A percentile compares a stretch with the other conserved stretches of the same genome.
These are phyloP conservation scores for Lepus europaeus DNA, from an alignment of 2,113 vertebrate genomes.

Conservation along the genomic window DNA sequence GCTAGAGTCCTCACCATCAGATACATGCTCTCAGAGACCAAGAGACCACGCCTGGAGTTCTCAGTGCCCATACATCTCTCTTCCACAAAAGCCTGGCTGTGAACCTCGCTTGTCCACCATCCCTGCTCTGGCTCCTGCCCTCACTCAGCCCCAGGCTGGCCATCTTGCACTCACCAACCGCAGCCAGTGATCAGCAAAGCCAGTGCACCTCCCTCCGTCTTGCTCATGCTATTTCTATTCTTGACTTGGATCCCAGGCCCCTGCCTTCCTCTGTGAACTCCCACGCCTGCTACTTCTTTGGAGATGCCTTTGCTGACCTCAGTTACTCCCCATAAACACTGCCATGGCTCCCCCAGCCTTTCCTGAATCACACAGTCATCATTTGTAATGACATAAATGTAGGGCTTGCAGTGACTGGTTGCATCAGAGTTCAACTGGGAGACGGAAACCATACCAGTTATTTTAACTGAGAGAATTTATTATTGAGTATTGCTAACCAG, in stretches of 20 bases:
- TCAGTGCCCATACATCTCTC: neutral
- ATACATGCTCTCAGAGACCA: accelerated
- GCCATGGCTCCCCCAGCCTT: accelerated
- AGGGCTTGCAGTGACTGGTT: neutral
- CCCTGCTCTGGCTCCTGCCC: neutral
- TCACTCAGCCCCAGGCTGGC: neutral
- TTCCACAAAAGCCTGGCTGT: neutral
- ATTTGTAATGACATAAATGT: neutral
- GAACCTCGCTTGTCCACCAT: accelerated
- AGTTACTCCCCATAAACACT: neutral
- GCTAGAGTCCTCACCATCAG: accelerated
- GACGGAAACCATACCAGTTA: neutral
- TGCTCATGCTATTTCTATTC: neutral
- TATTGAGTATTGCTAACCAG: neutral
- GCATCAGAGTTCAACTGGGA: neutral
- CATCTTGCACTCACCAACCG: neutral
- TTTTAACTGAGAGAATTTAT: neutral
- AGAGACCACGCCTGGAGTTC: neutral
- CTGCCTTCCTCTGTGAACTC: neutral
- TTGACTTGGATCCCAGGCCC: constrained; percentile 2
- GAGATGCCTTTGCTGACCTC: neutral
- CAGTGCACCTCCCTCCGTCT: neutral
- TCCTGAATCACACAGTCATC: too few relatives aligned
- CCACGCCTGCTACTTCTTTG: neutral
- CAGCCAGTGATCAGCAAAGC: neutral